Evolutionary conservation across 2,888 invertebrate genomes (phyloP), one percentile per base, ranked within the genome.

Genomic region (Ditylenchus weischeri): DNA sequence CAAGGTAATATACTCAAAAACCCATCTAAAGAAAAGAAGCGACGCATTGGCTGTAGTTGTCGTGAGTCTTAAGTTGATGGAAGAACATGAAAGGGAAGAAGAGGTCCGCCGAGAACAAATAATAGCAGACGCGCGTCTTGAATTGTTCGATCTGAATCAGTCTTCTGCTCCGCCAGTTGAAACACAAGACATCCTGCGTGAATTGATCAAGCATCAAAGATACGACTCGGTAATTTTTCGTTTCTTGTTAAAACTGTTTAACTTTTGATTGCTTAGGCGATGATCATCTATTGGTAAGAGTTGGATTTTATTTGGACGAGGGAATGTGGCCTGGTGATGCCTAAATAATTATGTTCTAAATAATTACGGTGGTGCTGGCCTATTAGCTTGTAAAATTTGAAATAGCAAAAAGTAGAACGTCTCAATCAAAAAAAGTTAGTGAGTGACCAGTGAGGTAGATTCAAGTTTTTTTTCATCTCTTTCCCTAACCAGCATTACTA

Each of bases 131-230:
- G 75, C 74, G 10, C 66, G 75, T 19, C 49, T 67, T 59, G 65
- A 66, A 0, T 48, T 76, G 58, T 48, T 62, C 47, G 66, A 73
- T 57, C 35, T 62, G 18, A 68, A 73, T 57, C 38, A 66, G 23
- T 36, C 43, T 23, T 69, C 69, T 59, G 69, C 69, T n/a, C 79
- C 79, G n/a, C 77, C 78, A n/a, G 69, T 71, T 1, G 62, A 72
- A 0, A 67, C 69, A 13, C 57, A 57, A 1, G 76, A 78, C n/a
- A 68, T 79, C 29, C 62, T 72, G 38, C 64, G 65, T n/a, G 66
- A 66, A 13, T 68, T 73, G 1, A 57, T 78, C 50, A 69, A 71
- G n/a, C 69, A 65, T 48, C 70, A 70, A 18, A 71, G 68, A 47
- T 79, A 73, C 63, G 78, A 79, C 60, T 65, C 71, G 43, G 43